These are phyloP conservation scores for Nomada ferruginata DNA, from an alignment of 2,888 invertebrate species.

Conservation along the genomic window DNA sequence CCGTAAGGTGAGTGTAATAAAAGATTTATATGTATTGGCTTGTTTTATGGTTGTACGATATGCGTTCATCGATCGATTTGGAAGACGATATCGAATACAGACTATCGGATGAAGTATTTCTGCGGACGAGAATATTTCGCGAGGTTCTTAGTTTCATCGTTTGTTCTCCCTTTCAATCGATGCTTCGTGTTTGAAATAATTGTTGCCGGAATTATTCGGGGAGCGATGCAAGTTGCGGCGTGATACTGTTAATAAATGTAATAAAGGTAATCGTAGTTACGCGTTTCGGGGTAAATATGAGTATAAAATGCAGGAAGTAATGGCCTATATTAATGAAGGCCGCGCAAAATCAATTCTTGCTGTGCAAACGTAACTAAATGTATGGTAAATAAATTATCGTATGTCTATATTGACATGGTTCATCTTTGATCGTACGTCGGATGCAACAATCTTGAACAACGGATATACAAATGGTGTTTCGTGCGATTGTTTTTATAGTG, in stretches of 20 bases:
- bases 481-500: no score
- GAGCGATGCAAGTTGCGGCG: no score
- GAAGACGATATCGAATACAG: neutral
- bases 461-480: no score
- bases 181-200: no score
- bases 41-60: no score
- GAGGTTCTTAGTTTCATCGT: no score
- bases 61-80: neutral
- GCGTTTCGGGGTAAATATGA: neutral
- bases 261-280: no score
- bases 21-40: neutral
- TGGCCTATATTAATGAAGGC: neutral
- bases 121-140: no score
- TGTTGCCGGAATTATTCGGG: no score
- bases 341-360: neutral
- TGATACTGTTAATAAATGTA: no score
- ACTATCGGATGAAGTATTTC: no score
- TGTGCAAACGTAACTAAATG: constrained; percentile 17
- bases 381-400: constrained; percentile 12
- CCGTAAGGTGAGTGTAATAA: neutral
- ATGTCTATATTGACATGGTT: constrained; percentile 4
- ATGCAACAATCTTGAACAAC: neutral
- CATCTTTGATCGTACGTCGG: neutral
- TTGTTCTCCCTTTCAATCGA: no score
- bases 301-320: neutral